Evolutionary conservation across 2,797 vertebrate species (phyloP), one percentile per base, ranked within the genome.

Genomic region (Holocentrus rufus): DNA sequence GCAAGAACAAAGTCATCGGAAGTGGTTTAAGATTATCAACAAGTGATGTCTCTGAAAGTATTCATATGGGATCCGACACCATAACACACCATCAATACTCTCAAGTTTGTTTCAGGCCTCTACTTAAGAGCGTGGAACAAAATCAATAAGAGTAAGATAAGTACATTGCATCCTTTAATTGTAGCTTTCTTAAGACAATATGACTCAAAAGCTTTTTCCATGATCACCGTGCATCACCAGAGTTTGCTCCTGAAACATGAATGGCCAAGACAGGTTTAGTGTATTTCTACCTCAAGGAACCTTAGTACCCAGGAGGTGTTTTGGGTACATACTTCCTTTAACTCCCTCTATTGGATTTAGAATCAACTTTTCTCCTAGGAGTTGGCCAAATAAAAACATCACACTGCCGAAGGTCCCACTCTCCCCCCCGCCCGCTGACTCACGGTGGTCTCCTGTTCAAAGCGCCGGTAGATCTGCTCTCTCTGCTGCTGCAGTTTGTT

Each of bases 401-500:
- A 53, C 18, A 44, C 18, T 57, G 74, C 4, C 0, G 54, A 34
- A 34, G 31, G 31, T 34, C 9, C 47, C 47, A 20, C 20, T n/a
- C 93, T 87, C 94, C 93, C 88, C 94, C 88, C 79, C 96, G 95
- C 65, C 95, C 92, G 18, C 14, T 2, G 57, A 90, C 93, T 95
- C 85, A 98, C 97, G 46, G 94, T 95, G 92, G 96, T 97, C 90
- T 99, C 97, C 91, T 99, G 97, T 63, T 99, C 97, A 77, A 98
- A 98, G 77, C 98, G 96, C 0, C 95, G 91, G 92, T 92, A 96
- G 88, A 97, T 97, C 80, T 98, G 97, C 66, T 99, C 98, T 63
- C 95, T 94, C 69, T 99, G 98, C 75, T 98, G 97, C 79, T 96
- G 91, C 55, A 98, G 93, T 85, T 99, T 99, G 88, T 97, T 95